Base-by-base conservation (phyloP, 2,888 invertebrate species). In the Tachina fera region DNA sequence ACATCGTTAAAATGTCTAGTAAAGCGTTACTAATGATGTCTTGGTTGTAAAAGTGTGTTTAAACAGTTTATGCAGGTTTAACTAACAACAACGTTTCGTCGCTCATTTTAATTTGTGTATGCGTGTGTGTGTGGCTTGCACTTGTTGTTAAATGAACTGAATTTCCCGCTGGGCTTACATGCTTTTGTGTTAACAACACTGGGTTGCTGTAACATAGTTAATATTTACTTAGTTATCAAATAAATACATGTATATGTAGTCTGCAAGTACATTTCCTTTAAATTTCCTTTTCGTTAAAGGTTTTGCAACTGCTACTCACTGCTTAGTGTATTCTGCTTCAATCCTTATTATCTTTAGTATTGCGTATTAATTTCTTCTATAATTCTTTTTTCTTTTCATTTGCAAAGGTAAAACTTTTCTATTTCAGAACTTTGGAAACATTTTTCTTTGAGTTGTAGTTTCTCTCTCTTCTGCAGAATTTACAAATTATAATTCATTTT, bases 1-100 rank as follows among this genome's bases (percentile, higher is more conserved):
- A 61, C 75, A 63, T 76, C 70, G 75, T 82, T 68, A 61, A 70
- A 82, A 74, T 61, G 68, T 79, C 58, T 74, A 63, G 65, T 71
- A 84, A 80, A 76, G 78, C 78, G 78, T 74, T 79, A 85, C 81
- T 85, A 82, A 81, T 85, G 85, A 82, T 77, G 74, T 53, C 77
- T 58, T 49, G 71, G 68, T n/a, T 43, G 47, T 65, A 60, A 65
- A 49, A 68, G 47, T 74, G 65, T 74, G 63, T 56, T 45, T 68
- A 41, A 68, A 61, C 47, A 45, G 49, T 56, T 75, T 70, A 81
- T 75, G 75, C 75, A 41, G 81, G 75, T 81, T 75, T 74, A 60
- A 58, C 47, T 74, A 53, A 80, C n/a, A 53, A 80, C n/a, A 49
- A 63, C 49, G 39, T 61, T 63, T 53, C 45, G n/a, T 65, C 41